Evolutionary conservation across 37 sponge, comb jelly and placozoan genomes (phyloP).

Genomic region (Tethya wilhelma): DNA sequence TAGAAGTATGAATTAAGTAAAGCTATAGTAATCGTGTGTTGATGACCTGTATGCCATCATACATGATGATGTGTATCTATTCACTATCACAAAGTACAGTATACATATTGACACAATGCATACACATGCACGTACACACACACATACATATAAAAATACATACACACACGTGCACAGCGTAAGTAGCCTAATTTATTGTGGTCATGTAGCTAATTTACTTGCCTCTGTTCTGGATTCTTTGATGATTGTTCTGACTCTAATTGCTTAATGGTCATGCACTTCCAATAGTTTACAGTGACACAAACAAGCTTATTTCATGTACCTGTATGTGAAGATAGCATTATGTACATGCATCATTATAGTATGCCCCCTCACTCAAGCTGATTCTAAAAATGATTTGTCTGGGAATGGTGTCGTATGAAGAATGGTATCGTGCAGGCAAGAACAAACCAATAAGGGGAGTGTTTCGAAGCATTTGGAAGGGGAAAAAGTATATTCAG

Average conservation of each 20-base stretch:
- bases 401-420: conserved; percentile 87
- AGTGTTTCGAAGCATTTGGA: conserved; percentile 41
- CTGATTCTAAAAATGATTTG: conserved; percentile 62
- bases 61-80: no score
- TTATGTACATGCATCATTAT: neutral
- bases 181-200: neutral
- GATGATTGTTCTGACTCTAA: neutral
- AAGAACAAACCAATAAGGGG: conserved; percentile 35
- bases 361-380: conserved; percentile 69
- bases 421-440: conserved; percentile 56
- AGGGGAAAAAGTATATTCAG: conserved; percentile 48
- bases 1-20: neutral
- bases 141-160: no score
- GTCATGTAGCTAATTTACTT: neutral
- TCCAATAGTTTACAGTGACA: neutral
- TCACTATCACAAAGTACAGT: no score
- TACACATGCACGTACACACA: no score
- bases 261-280: neutral
- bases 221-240: neutral
- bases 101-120: no score
- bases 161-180: no score
- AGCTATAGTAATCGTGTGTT: neutral
- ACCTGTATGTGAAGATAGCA: neutral
- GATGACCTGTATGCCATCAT: no score
- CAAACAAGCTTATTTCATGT: neutral